Evolutionary conservation across 2,113 vertebrate species (phyloP).

Genomic region (Scortum barcoo): DNA sequence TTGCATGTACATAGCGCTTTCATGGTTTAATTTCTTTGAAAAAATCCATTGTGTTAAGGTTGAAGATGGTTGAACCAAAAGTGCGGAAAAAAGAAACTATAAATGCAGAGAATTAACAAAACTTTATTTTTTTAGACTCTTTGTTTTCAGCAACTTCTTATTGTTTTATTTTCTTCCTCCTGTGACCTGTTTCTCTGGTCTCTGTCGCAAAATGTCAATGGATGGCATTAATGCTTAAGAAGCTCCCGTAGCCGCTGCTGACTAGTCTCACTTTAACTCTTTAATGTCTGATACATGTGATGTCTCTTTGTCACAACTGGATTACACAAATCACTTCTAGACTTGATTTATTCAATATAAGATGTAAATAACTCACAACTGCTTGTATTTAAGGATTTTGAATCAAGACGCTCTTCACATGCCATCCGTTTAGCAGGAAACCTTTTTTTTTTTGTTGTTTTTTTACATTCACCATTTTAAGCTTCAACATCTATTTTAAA

Average conservation of each 20-base stretch:
- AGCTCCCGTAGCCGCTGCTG: slow-evolving; percentile 70
- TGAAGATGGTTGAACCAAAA: slow-evolving; percentile 82
- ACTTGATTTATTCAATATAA: slow-evolving; percentile 61
- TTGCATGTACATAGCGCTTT: slow-evolving; percentile 84
- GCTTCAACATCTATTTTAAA: slow-evolving; percentile 71
- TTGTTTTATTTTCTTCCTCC: slow-evolving; percentile 64
- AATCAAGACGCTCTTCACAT: slow-evolving; percentile 46
- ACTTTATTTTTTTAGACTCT: slow-evolving; percentile 88
- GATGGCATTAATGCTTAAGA: slow-evolving; percentile 72
- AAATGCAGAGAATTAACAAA: slow-evolving; percentile 86
- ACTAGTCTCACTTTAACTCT: slow-evolving; percentile 66
- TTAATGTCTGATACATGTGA: slow-evolving; percentile 59
- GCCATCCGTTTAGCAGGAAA: slow-evolving; percentile 58
- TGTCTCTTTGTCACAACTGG: slow-evolving; percentile 62
- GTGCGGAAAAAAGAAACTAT: slow-evolving; percentile 70
- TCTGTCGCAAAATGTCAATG: slow-evolving; percentile 61
- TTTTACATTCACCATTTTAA: slow-evolving; percentile 65
- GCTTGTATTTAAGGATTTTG: slow-evolving; percentile 72
- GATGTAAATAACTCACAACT: slow-evolving; percentile 82
- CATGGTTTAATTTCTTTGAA: slow-evolving; percentile 77
- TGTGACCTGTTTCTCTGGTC: slow-evolving; percentile 62
- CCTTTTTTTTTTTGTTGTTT: neutral
- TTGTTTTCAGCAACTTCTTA: slow-evolving; percentile 68
- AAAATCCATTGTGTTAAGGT: slow-evolving; percentile 71
- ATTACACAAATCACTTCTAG: slow-evolving; percentile 66